Evolutionary conservation across 2,797 vertebrate species (phyloP), one percentile per base, ranked within the genome.

Genomic region (Rhinella marina): DNA sequence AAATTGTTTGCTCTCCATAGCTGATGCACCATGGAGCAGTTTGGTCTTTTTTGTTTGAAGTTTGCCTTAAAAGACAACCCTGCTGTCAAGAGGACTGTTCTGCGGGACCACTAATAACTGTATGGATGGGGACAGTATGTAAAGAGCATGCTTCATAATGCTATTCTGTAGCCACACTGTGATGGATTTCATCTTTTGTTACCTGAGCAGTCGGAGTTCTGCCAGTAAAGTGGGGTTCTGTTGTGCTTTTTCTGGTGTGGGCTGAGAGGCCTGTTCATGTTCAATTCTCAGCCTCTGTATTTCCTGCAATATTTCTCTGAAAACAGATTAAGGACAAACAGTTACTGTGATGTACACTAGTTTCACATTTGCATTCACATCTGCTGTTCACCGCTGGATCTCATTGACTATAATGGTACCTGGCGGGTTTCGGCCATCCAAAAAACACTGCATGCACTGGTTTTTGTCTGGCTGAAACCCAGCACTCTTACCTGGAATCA

Each of bases 181-280:
- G 50, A 23, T 6, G 2, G 75, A 14, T 27, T 54, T 54, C 9
- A 14, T 54, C 75, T 77, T 77, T 50, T 70, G 17, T 62, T 94
- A 99, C 98, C 98, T 98, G 92, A 99, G 97, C 91, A 98, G 97
- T 81, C 97, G 95, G 72, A 99, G 97, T 92, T 99, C 98, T 70
- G 98, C 96, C 88, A 99, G 96, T 80, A 99, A 96, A 27, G 97
- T 98, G 86, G 98, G 98, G 92, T 99, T 99, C 90, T 99, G 98
- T 85, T 98, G 98, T 21, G 95, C 97, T 92, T 96, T 97, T 93
- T 99, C 98, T 0, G 96, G 96, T 0, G 97, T 97, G 54, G 96
- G 97, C 92, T 98, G 97, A 88, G 98, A 99, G 0, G 98, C 98
- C 92, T 99, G 97, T 86, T 99, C 98, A 1, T 99, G 98, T 85